These are phyloP conservation scores for Brachionus rubens DNA, from an alignment of 1,140 invertebrate genomes.

Conservation along the genomic window DNA sequence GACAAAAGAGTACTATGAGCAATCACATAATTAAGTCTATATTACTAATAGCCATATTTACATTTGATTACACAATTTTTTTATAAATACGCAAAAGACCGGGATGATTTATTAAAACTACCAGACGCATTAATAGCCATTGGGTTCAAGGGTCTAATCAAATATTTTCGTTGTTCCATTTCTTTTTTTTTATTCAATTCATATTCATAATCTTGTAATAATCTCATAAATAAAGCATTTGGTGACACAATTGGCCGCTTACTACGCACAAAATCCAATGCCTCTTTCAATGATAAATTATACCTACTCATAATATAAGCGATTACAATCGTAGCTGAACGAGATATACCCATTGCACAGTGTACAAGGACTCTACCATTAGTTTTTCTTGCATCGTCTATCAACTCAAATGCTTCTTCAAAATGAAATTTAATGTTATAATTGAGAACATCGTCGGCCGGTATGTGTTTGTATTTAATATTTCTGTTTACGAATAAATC, in stretches of 20 bases:
- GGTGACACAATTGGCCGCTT: not conserved
- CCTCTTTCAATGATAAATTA: not conserved
- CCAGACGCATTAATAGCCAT: too few relatives aligned
- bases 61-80: too few relatives aligned
- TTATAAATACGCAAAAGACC: too few relatives aligned
- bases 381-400: conserved; percentile 42
- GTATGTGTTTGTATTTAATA: conserved; percentile 37
- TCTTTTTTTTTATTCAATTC: too few relatives aligned
- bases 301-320: conserved; percentile 38
- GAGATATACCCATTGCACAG: conserved; percentile 48
- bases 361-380: conserved; percentile 47
- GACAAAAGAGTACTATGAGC: too few relatives aligned
- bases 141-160: too few relatives aligned
- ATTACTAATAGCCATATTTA: too few relatives aligned
- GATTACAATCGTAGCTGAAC: conserved; percentile 46
- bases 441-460: conserved; percentile 34
- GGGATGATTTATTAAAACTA: too few relatives aligned
- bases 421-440: conserved; percentile 47
- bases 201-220: conserved; percentile 2
- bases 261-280: conserved; percentile 6
- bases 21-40: too few relatives aligned
- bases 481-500: not conserved
- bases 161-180: too few relatives aligned
- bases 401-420: conserved; percentile 47
- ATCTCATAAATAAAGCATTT: conserved; percentile 9